Percentiles rank a stretch among this genome's conserved stretches.
phyloP scores from a whole-genome alignment of 2,797 vertebrate genomes.

The Darevskia nairensis region DNA sequence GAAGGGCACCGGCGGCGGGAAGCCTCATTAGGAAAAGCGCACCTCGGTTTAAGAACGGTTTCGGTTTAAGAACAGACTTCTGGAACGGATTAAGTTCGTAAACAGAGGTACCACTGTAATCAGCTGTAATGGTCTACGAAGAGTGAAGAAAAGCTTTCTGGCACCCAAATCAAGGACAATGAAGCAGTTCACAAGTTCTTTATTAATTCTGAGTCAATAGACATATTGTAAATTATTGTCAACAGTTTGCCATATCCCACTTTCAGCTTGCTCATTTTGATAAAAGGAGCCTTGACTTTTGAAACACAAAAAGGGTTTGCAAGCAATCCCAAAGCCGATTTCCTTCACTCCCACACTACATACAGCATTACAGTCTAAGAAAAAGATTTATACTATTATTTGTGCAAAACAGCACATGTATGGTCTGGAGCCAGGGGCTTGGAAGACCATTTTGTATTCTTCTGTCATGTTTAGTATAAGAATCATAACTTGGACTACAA shows the following conservation, averaged over 20 bases:
- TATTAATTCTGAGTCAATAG: background rate
- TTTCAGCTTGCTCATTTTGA: background rate
- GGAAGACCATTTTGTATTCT: background rate
- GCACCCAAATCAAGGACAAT: background rate
- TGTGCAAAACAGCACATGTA: background rate
- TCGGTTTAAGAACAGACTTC: no score
- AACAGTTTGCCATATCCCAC: background rate
- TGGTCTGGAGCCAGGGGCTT: background rate
- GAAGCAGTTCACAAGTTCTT: slow-evolving; percentile 10
- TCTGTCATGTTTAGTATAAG: slow-evolving; percentile 20
- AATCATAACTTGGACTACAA: slow-evolving; percentile 21
- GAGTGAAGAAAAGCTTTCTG: background rate
- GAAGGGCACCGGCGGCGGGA: no score
- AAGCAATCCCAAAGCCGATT: background rate
- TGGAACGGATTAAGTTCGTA: no score
- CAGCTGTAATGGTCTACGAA: background rate
- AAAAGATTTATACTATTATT: background rate
- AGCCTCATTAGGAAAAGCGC: no score
- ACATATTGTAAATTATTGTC: background rate
- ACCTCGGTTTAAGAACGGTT: no score
- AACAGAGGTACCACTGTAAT: no score
- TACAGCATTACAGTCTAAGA: background rate
- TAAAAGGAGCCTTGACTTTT: slow-evolving; percentile 4
- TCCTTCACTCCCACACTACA: background rate
- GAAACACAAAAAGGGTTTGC: background rate